These are phyloP conservation scores for Parnassius apollo DNA, from an alignment of 2,888 invertebrate species.

Conservation along the genomic window DNA sequence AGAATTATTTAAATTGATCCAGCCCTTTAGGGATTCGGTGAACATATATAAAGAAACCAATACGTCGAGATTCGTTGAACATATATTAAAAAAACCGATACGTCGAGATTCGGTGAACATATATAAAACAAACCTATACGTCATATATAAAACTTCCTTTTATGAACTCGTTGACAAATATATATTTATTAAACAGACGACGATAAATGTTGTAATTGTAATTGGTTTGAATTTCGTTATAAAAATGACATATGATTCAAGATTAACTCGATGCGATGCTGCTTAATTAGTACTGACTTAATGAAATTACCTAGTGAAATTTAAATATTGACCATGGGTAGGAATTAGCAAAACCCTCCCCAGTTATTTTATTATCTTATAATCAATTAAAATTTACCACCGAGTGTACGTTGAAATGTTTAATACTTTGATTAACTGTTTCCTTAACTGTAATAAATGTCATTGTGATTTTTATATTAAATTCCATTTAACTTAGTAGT, in stretches of 20 bases:
- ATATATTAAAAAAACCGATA: too few relatives aligned
- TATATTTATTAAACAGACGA: too few relatives aligned
- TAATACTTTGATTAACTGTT: slow-evolving; percentile 10
- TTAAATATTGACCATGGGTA: slow-evolving; percentile 12
- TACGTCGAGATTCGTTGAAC: too few relatives aligned
- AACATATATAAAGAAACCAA: too few relatives aligned
- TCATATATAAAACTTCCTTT: too few relatives aligned
- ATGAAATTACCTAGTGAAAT: slow-evolving; percentile 14
- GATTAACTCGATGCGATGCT: background rate
- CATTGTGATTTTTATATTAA: too few relatives aligned
- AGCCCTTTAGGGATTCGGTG: too few relatives aligned
- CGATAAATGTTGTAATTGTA: background rate
- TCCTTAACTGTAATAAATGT: background rate
- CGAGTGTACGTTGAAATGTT: slow-evolving; percentile 8
- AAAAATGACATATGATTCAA: background rate
- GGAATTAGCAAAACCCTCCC: background rate
- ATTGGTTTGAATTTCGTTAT: background rate
- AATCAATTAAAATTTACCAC: slow-evolving; percentile 15
- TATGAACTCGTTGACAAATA: too few relatives aligned
- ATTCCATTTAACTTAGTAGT: too few relatives aligned
- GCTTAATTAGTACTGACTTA: slow-evolving; percentile 10
- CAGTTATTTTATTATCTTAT: slow-evolving; percentile 10
- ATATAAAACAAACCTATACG: too few relatives aligned
- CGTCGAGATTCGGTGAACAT: too few relatives aligned
- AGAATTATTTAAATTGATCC: too few relatives aligned